Base-by-base conservation (phyloP, 2,888 invertebrate genomes). In the Acanthococcus lagerstroemiae region DNA sequence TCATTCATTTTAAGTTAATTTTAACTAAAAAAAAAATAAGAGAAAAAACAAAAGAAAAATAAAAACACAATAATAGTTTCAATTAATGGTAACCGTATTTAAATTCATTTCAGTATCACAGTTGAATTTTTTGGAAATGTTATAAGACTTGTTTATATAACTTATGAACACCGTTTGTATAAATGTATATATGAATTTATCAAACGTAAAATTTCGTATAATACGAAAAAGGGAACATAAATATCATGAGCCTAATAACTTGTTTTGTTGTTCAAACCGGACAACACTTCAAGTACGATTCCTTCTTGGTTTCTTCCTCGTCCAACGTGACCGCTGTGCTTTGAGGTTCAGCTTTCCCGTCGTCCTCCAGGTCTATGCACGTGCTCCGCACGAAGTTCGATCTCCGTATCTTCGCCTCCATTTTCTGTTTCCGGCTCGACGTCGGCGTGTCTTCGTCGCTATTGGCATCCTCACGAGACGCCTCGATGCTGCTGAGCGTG, bases 41-140 rank as follows among this genome's bases (percentile, higher is more conserved):
- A n/a, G n/a, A n/a, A n/a, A n/a, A n/a, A n/a, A n/a, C n/a, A n/a
- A n/a, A n/a, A n/a, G n/a, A n/a, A n/a, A n/a, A n/a, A n/a, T n/a
- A n/a, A n/a, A n/a, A n/a, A n/a, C n/a, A n/a, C n/a, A n/a, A n/a
- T n/a, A n/a, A n/a, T 52, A 52, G 52, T 24, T 21, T 52, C 19
- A 17, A 17, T 45, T 52, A 63, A 63, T 63, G 63, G 63, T 63
- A 63, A 63, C 60, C 54, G 54, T 52, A 21, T 22, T 52, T 15
- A 22, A 52, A 52, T 60, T 61, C 52, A 46, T 63, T 63, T 63
- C 63, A 63, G 50, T 63, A 63, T 63, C 63, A 63, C 63, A 63
- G 63, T 50, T 52, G 52, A 52, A 63, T 52, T 50, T n/a, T n/a
- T 63, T 54, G 63, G 63, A 63, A 63, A 52, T 52, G 63, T 63